Evolutionary conservation across 2,797 vertebrate genomes (phyloP).

Genomic region (Antennarius maculatus): DNA sequence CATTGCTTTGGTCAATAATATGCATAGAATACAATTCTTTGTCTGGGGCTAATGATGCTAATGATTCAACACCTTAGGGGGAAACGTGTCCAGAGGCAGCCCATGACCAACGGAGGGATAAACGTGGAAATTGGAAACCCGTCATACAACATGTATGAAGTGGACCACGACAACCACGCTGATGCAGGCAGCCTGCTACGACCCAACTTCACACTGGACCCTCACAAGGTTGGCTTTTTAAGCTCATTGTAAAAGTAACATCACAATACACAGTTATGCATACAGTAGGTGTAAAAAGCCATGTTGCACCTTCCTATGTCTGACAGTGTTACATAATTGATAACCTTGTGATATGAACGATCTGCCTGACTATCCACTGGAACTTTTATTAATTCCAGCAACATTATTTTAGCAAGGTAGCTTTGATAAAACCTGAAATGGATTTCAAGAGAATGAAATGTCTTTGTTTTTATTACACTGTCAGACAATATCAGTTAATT

Average conservation of each 20-base stretch:
- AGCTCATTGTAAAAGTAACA: too few species aligned
- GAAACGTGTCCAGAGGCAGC: slow-evolving; percentile 96
- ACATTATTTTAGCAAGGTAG: too few species aligned
- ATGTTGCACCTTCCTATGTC: neutral
- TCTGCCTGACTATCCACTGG: too few species aligned
- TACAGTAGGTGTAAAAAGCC: neutral
- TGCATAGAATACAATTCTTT: slow-evolving; percentile 12
- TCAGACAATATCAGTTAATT: neutral
- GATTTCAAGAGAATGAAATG: too few species aligned
- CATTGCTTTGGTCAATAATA: slow-evolving; percentile 3
- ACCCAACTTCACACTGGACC: slow-evolving; percentile 93
- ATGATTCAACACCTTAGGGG: slow-evolving; percentile 79
- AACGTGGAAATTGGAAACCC: slow-evolving; percentile 99
- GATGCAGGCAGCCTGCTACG: slow-evolving; percentile 92
- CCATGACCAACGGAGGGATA: slow-evolving; percentile 96
- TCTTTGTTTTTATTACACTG: too few species aligned
- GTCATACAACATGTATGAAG: slow-evolving; percentile 99
- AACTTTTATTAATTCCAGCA: too few species aligned
- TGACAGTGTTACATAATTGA: neutral
- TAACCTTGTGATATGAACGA: neutral
- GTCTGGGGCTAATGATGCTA: slow-evolving; percentile 38
- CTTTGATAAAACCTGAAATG: too few species aligned
- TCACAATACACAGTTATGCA: neutral
- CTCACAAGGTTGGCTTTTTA: slow-evolving; percentile 88
- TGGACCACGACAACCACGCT: slow-evolving; percentile 92